phyloP scores from a whole-genome alignment of 2,888 invertebrate genomes.

The Caenorhabditis sp. region DNA sequence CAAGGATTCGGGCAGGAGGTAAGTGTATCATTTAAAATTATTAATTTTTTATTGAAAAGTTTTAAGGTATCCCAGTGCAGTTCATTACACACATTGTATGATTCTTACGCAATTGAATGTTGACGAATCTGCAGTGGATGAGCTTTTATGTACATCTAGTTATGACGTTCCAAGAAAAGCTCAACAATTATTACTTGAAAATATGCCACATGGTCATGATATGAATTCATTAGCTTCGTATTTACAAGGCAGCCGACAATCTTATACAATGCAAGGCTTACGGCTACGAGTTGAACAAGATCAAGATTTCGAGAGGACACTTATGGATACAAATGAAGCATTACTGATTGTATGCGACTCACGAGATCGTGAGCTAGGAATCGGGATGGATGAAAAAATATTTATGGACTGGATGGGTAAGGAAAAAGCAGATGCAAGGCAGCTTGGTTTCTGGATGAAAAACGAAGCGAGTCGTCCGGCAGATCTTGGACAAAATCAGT shows the following conservation, averaged over 20 bases:
- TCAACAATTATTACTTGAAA: slow-evolving; percentile 48
- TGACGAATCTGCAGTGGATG: slow-evolving; percentile 58
- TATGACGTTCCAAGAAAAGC: slow-evolving; percentile 55
- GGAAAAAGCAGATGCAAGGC: slow-evolving; percentile 52
- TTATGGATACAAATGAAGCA: slow-evolving; percentile 64
- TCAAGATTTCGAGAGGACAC: slow-evolving; percentile 61
- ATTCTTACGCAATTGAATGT: slow-evolving; percentile 57
- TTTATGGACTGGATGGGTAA: slow-evolving; percentile 61
- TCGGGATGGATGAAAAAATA: slow-evolving; percentile 61
- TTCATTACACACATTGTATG: slow-evolving; percentile 65
- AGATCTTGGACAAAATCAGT: slow-evolving; percentile 62
- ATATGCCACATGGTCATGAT: slow-evolving; percentile 66
- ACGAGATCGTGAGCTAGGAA: slow-evolving; percentile 62
- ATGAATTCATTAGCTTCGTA: slow-evolving; percentile 60
- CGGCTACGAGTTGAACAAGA: slow-evolving; percentile 64
- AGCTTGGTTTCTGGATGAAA: slow-evolving; percentile 62
- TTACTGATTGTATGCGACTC: slow-evolving; percentile 67
- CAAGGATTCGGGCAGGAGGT: slow-evolving; percentile 64
- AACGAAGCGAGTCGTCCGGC: slow-evolving; percentile 55
- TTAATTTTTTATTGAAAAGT: neutral
- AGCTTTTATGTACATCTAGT: slow-evolving; percentile 60
- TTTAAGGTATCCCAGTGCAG: slow-evolving; percentile 64
- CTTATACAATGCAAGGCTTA: slow-evolving; percentile 65
- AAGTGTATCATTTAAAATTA: slow-evolving; percentile 9
- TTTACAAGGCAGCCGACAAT: slow-evolving; percentile 53